Evolutionary conservation across 1,140 invertebrate genomes (phyloP).

Genomic region (Zaprionus africanus): DNA sequence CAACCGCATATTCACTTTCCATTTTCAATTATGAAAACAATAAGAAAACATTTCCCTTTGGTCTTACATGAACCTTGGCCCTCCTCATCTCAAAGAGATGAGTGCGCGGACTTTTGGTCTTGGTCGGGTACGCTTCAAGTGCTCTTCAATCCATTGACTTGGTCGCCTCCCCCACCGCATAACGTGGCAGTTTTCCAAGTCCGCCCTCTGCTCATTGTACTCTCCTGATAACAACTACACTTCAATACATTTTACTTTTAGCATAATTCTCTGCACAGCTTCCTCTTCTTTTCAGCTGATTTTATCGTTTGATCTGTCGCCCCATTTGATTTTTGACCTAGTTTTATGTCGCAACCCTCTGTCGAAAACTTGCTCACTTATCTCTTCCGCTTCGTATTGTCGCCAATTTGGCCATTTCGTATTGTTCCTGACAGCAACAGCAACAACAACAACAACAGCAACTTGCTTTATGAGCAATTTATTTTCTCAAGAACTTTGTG

Average conservation of each 20-base stretch:
- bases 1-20: slow-evolving; percentile 58
- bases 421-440: slow-evolving; percentile 13
- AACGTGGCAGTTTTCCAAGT: slow-evolving; percentile 22
- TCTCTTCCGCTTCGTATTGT: slow-evolving; percentile 32
- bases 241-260: slow-evolving; percentile 2
- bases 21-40: slow-evolving; percentile 75
- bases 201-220: not conserved
- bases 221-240: slow-evolving; percentile 1
- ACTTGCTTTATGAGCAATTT: slow-evolving; percentile 44
- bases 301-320: slow-evolving; percentile 55
- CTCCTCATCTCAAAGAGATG: slow-evolving; percentile 3
- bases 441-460: slow-evolving; percentile 6
- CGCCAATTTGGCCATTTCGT: slow-evolving; percentile 39
- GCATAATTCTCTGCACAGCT: slow-evolving; percentile 10
- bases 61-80: slow-evolving; percentile 27
- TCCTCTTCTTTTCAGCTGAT: slow-evolving; percentile 30
- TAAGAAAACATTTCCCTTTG: slow-evolving; percentile 49
- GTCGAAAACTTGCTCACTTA: slow-evolving; percentile 53
- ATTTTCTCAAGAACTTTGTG: slow-evolving; percentile 51
- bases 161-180: slow-evolving; percentile 3
- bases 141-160: slow-evolving; percentile 55
- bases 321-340: slow-evolving; percentile 59
- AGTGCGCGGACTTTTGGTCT: slow-evolving; percentile 19
- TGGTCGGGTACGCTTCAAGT: slow-evolving; percentile 52
- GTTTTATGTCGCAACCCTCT: slow-evolving; percentile 33